phyloP scores from a whole-genome alignment of 2,797 vertebrate species.

The Sarcoramphus papa region DNA sequence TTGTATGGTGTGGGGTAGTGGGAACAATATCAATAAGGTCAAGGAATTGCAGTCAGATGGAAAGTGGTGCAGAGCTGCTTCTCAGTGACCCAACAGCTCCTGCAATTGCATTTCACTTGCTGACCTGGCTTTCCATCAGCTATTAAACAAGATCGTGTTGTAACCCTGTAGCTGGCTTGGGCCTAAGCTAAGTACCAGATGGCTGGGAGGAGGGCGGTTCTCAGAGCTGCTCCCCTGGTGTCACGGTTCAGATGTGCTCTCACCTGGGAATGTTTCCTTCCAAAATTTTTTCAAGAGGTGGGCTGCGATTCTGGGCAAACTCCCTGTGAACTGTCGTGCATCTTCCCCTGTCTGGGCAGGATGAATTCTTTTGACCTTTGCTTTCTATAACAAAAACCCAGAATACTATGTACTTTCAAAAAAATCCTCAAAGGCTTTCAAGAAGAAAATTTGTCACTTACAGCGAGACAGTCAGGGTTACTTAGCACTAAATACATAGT shows the following conservation, averaged over 20 bases:
- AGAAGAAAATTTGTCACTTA: background rate
- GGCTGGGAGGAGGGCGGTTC: background rate
- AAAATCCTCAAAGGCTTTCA: background rate
- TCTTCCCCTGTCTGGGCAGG: background rate
- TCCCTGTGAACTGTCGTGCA: rapidly evolving
- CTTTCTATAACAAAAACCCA: background rate
- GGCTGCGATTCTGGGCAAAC: background rate
- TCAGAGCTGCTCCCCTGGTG: background rate
- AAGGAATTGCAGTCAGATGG: background rate
- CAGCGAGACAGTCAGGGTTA: background rate
- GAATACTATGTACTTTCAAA: background rate
- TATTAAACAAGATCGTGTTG: background rate
- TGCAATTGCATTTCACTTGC: background rate
- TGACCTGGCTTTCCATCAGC: background rate
- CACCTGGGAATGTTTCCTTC: background rate
- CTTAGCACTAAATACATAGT: background rate
- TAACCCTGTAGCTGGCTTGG: background rate
- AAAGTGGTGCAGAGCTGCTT: background rate
- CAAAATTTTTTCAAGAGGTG: background rate
- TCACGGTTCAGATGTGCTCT: background rate
- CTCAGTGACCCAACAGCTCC: background rate
- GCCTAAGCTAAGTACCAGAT: background rate
- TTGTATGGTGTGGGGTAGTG: background rate
- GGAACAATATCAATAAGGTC: background rate
- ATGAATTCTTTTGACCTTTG: background rate